Evolutionary conservation across 2,888 invertebrate genomes (phyloP).

Genomic region (Trachelus stipa): DNA sequence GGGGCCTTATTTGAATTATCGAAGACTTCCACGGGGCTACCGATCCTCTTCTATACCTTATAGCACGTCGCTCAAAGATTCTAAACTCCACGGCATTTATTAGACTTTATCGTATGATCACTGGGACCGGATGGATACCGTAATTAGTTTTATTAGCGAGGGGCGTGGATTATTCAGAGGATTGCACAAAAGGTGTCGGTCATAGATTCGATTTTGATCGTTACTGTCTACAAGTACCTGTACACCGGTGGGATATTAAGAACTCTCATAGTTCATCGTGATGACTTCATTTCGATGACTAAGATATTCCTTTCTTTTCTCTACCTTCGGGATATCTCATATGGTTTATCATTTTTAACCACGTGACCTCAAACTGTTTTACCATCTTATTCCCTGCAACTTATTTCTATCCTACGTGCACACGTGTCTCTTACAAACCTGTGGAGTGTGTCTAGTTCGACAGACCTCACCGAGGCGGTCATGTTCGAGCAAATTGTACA

Average conservation of each 20-base stretch:
- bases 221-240: background rate
- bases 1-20: conserved; percentile 24
- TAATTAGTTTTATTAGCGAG: conserved; percentile 50
- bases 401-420: background rate
- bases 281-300: background rate
- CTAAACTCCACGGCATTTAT: conserved; percentile 25
- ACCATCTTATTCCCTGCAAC: background rate
- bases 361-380: background rate
- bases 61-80: conserved; percentile 16
- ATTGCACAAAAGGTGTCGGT: conserved; percentile 18
- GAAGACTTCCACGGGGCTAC: conserved; percentile 10
- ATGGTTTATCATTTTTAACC: background rate
- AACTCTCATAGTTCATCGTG: background rate
- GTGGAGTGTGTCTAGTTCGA: background rate
- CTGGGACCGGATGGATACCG: conserved; percentile 43
- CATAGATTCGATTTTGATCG: background rate
- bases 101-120: conserved; percentile 47
- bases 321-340: background rate
- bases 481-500: conserved; percentile 62
- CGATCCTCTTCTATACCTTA: background rate
- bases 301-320: background rate
- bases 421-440: background rate
- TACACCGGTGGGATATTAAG: background rate
- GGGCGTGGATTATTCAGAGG: conserved; percentile 21
- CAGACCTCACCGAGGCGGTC: conserved; percentile 47